Evolutionary conservation across 2,113 vertebrate genomes (phyloP), one percentile per base, ranked within the genome.

Genomic region (Abramis brama): DNA sequence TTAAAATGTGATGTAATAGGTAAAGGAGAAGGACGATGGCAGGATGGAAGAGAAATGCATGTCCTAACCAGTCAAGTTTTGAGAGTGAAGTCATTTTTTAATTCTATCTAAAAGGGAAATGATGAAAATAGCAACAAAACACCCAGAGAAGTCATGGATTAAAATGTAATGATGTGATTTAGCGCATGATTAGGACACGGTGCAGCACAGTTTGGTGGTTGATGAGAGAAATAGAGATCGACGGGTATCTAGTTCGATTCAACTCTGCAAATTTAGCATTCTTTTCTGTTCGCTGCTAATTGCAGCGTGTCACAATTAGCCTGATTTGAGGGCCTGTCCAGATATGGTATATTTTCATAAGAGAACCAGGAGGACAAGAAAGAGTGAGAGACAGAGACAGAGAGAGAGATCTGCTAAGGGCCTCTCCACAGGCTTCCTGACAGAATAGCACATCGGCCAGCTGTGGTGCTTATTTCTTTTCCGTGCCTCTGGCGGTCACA

Each of bases 391-490:
- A 76, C 25, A 76, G 39, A 64, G 39, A 33, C 30, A 5, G 73
- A 30, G 59, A 85, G 47, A 39, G 64, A 64, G 33, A 83, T 52
- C 21, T 36, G 70, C 60, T 64, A 74, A 76, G 39, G 33, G 73
- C 59, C 80, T 52, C 80, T 82, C 62, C 80, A 70, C 62, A 82
- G 80, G 62, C 80, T 70, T 21, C 45, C 80, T 82, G 80, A 70
- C 80, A 70, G 79, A 70, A 82, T 17, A 82, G 80, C 45, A 47
- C 80, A 52, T 70, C 45, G 19, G 62, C 80, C 80, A 82, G 80
- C 80, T 82, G 62, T 70, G 80, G n/a, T 55, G 80, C 62, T 82
- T 82, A 50, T 70, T 81, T 81, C 79, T 81, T 81, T 82, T 82
- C 45, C 17, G 30, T 70, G 80, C 80, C 60, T 52, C 80, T 82